Evolutionary conservation across 1,140 invertebrate genomes (phyloP).

Genomic region (Mercenaria mercenaria): DNA sequence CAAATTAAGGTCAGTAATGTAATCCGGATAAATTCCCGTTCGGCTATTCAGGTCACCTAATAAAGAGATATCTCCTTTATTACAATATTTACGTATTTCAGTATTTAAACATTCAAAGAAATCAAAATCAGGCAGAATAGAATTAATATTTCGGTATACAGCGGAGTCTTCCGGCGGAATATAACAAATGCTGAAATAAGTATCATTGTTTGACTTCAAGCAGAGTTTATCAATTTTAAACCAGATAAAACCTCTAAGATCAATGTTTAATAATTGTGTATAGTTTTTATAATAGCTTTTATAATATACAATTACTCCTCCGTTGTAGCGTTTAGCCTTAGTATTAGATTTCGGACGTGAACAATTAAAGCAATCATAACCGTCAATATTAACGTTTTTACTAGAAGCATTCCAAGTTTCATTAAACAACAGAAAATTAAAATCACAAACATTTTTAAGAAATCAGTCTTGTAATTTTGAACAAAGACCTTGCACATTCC

Average conservation of each 20-base stretch:
- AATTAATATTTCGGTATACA: not conserved
- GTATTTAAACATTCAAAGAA: not conserved
- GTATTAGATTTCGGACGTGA: slow-evolving; percentile 35
- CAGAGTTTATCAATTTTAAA: slow-evolving; percentile 8
- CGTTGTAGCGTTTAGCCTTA: slow-evolving; percentile 5
- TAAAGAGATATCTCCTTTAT: slow-evolving; percentile 13
- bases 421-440: slow-evolving; percentile 35
- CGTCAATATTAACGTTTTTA: not conserved
- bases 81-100: not conserved
- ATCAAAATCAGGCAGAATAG: not conserved
- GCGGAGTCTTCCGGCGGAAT: not conserved
- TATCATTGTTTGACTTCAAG: not conserved
- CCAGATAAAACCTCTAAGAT: slow-evolving; percentile 16
- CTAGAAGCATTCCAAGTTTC: slow-evolving; percentile 36
- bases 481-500: slow-evolving; percentile 42
- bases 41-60: slow-evolving; percentile 29
- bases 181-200: slow-evolving; percentile 30
- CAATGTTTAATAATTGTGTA: not conserved
- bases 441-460: slow-evolving; percentile 31
- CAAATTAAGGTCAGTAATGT: not conserved
- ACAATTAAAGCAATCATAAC: slow-evolving; percentile 31
- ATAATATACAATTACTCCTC: slow-evolving; percentile 37
- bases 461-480: slow-evolving; percentile 43
- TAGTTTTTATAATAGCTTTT: slow-evolving; percentile 16
- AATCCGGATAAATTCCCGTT: not conserved